Evolutionary conservation across 1,140 invertebrate genomes (phyloP), one percentile per base, ranked within the genome.

Genomic region (Penaeus chinensis): DNA sequence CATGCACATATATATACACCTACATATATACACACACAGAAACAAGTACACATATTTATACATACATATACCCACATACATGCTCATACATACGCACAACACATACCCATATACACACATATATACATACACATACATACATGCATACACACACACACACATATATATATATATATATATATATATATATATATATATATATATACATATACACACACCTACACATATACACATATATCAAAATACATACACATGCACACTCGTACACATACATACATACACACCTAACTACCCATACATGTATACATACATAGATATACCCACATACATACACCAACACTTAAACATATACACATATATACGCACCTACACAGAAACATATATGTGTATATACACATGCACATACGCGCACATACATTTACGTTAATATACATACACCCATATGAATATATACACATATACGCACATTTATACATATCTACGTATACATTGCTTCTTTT

Each of bases 151-250:
- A 65, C 63, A 65, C 63, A 65, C 63, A 65, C 63, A 65, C 63
- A 65, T n/a, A 65, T n/a, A 65, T n/a, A 65, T n/a, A 65, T n/a
- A 65, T n/a, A 65, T n/a, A 65, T n/a, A 65, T n/a, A 65, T n/a
- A 65, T n/a, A 65, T n/a, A 65, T n/a, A 65, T n/a, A 65, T n/a
- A 65, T n/a, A 65, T n/a, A 65, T n/a, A 65, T n/a, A 65, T n/a
- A 65, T n/a, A 65, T n/a, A 65, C 63, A 65, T 65, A 65, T n/a
- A 65, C 63, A 65, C 63, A 65, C 63, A 65, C 63, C 16, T n/a
- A 65, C 63, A 65, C n/a, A n/a, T n/a, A n/a, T n/a, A n/a, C n/a
- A n/a, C n/a, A n/a, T n/a, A n/a, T n/a, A n/a, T n/a, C n/a, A n/a
- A 65, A 16, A 65, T n/a, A 65, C 63, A 65, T n/a, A 65, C 63